Evolutionary conservation across 1,140 invertebrate species (phyloP).

Genomic region (Calephelis virginiensis): DNA sequence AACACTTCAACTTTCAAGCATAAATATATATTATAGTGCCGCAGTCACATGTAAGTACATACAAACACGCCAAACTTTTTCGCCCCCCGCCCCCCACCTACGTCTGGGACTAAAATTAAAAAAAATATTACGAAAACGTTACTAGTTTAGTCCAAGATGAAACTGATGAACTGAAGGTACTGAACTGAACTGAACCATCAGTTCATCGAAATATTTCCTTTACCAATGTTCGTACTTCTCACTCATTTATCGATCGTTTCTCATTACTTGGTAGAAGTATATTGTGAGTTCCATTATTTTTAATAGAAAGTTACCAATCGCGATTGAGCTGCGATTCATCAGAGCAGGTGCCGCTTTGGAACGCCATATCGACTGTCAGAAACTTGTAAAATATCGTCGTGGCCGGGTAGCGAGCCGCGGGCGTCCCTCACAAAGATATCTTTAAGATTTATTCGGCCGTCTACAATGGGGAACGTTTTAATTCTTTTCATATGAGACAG

Average conservation of each 20-base stretch:
- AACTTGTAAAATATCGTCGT: slow-evolving; percentile 79
- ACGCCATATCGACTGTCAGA: slow-evolving; percentile 77
- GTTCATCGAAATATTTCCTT: too few relatives aligned
- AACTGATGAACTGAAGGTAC: too few relatives aligned
- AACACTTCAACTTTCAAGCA: too few relatives aligned
- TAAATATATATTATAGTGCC: too few relatives aligned
- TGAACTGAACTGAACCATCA: too few relatives aligned
- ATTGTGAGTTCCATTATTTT: slow-evolving; percentile 24
- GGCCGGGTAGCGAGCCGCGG: slow-evolving; percentile 45
- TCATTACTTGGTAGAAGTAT: slow-evolving; percentile 8
- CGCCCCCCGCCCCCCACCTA: too few relatives aligned
- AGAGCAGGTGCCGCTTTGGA: slow-evolving; percentile 45
- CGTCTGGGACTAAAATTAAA: too few relatives aligned
- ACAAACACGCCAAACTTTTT: too few relatives aligned
- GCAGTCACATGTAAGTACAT: too few relatives aligned
- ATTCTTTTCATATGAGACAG: slow-evolving; percentile 74
- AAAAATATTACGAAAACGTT: too few relatives aligned
- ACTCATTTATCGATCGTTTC: not conserved
- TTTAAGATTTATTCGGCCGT: slow-evolving; percentile 70
- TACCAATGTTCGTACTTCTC: too few relatives aligned
- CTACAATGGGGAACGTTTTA: slow-evolving; percentile 73
- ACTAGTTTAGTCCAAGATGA: too few relatives aligned
- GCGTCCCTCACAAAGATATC: slow-evolving; percentile 68
- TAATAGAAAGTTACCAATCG: slow-evolving; percentile 34
- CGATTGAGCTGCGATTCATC: slow-evolving; percentile 41